Base-by-base conservation (phyloP, 2,888 invertebrate species). In the Pseudococcus longispinus region DNA sequence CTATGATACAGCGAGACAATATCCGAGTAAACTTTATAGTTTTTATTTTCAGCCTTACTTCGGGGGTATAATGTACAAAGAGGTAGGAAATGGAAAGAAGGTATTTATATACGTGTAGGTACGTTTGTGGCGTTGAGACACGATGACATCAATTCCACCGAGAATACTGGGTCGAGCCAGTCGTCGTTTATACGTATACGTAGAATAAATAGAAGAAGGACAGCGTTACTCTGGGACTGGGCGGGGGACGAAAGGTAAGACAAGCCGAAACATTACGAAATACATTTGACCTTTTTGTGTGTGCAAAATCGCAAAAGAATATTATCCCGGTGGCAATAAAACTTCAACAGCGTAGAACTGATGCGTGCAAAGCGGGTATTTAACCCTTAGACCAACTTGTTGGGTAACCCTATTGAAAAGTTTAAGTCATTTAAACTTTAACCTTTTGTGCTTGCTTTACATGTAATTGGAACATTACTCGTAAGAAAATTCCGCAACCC, bases 381-480 rank as follows among this genome's bases (percentile, higher is more conserved):
- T 80, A 80, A 80, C 77, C 77, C 77, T 80, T 80, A 37, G 77
- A 42, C 32, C 77, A 80, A 80, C 77, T 80, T 80, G 77, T 80
- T 80, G 77, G 77, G 77, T 42, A 42, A 80, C 77, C 77, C 77
- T 80, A 80, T 80, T 42, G 77, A 80, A 80, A 80, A 80, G 77
- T 80, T 80, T 80, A 42, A 80, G 77, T 80, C 77, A 42, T 80
- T 80, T 80, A 80, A 80, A 80, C 77, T 80, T 80, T 42, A 80
- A 80, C 77, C 77, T 80, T 80, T 80, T 80, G 60, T 60, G 60
- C 60, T 60, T 20, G 77, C 77, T 42, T 80, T 80, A 80, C 77
- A 80, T 80, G 77, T 80, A 80, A 80, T 80, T 80, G 29, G 32
- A 80, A 80, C 77, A 42, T 80, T 80, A 80, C 77, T 80, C 42